Conservation (phyloP, 2,888 invertebrate species). For the Leistus spinibarbis region DNA sequence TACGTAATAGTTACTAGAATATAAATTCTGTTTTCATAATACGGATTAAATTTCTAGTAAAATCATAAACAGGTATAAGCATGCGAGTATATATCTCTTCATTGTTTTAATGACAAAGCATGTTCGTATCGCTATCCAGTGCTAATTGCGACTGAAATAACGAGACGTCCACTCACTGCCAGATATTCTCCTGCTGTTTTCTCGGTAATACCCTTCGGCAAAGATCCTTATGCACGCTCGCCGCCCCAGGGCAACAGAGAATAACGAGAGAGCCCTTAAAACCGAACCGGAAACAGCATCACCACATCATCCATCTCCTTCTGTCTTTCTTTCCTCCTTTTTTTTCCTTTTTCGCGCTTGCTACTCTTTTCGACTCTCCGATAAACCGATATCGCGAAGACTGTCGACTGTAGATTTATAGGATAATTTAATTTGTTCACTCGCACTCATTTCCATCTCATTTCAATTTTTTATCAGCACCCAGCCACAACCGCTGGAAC, state of each 20-base stretch:
- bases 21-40: too few relatives aligned
- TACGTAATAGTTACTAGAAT: too few relatives aligned
- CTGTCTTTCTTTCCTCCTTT: background rate
- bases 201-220: background rate
- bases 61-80: too few relatives aligned
- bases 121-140: slow-evolving; percentile 1
- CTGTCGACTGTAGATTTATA: slow-evolving; percentile 43
- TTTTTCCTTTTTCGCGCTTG: background rate
- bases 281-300: slow-evolving; percentile 8
- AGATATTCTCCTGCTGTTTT: background rate
- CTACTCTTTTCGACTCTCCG: slow-evolving; percentile 9
- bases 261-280: slow-evolving; percentile 20
- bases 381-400: slow-evolving; percentile 31
- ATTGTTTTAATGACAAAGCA: slow-evolving; percentile 26
- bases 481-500: too few relatives aligned
- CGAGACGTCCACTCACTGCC: slow-evolving; percentile 19
- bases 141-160: slow-evolving; percentile 31
- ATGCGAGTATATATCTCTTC: too few relatives aligned
- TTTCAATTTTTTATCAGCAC: slow-evolving; percentile 45
- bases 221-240: slow-evolving; percentile 28
- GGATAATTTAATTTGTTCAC: slow-evolving; percentile 47
- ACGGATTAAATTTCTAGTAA: too few relatives aligned
- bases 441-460: slow-evolving; percentile 47
- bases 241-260: background rate
- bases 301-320: background rate